phyloP scores from a whole-genome alignment of 2,888 invertebrate species.

The Epinotia ramella region DNA sequence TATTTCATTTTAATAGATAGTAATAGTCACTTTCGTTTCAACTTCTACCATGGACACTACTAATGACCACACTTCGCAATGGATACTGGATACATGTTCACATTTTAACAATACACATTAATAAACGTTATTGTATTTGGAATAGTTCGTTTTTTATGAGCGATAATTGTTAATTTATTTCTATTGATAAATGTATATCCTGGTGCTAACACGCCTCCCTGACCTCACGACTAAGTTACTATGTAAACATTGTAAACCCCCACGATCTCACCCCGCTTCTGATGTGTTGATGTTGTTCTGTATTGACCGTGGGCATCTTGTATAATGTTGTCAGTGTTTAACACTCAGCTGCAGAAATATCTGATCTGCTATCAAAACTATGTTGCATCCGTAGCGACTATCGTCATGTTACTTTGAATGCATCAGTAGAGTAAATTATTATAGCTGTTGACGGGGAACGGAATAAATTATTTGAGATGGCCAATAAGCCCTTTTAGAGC shows the following conservation, averaged over 20 bases:
- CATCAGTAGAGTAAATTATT: too few relatives aligned
- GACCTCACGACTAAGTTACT: constrained; percentile 16
- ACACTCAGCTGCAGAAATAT: neutral
- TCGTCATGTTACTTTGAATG: too few relatives aligned
- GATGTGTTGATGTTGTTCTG: neutral
- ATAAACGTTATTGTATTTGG: constrained; percentile 2
- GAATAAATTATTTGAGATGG: neutral
- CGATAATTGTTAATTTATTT: constrained; percentile 17
- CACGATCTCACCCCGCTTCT: constrained; percentile 4
- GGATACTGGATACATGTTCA: neutral
- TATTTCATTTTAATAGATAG: neutral
- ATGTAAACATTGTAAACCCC: constrained; percentile 1
- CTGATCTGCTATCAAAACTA: neutral
- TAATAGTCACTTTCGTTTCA: constrained; percentile 5
- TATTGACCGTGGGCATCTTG: neutral
- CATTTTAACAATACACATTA: constrained; percentile 5
- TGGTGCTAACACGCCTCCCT: constrained; percentile 15
- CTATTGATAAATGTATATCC: constrained; percentile 5
- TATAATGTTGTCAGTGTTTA: neutral
- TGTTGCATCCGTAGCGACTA: too few relatives aligned
- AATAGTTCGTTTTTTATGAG: neutral
- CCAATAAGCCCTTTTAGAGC: neutral
- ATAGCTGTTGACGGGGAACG: too few relatives aligned
- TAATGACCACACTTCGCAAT: neutral
- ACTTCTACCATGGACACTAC: neutral